Conservation (phyloP, 2,113 vertebrate genomes). For the Semicossyphus pulcher region DNA sequence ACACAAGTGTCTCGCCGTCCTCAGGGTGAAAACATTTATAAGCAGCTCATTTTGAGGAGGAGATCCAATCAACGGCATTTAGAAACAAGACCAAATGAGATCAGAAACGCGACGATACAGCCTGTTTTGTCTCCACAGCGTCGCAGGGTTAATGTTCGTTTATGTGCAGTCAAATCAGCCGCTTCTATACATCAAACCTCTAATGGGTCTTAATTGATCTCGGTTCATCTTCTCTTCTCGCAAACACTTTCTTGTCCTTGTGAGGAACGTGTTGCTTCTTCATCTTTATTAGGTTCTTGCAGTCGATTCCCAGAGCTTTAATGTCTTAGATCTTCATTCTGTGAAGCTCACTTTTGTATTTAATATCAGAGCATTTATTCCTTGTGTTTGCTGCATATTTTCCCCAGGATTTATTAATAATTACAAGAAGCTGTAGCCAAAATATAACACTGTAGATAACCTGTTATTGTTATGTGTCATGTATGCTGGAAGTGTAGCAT, state of each 20-base stretch:
- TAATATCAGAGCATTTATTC: background rate
- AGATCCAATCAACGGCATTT: slow-evolving; percentile 20
- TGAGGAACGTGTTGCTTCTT: background rate
- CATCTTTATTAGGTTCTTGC: background rate
- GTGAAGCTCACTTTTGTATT: background rate
- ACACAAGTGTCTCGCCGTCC: background rate
- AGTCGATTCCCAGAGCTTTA: background rate
- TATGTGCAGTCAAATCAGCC: slow-evolving; percentile 21
- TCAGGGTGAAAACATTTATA: slow-evolving; percentile 16
- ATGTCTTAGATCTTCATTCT: background rate
- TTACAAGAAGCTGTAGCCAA: background rate
- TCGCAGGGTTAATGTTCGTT: background rate
- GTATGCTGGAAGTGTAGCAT: background rate
- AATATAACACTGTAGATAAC: background rate
- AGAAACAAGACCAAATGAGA: slow-evolving; percentile 27
- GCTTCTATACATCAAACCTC: slow-evolving; percentile 18
- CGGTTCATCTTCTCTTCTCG: background rate
- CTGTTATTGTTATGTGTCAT: background rate
- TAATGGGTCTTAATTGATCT: slow-evolving; percentile 18
- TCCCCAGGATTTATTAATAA: background rate
- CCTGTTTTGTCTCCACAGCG: slow-evolving; percentile 4
- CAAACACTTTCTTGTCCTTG: background rate
- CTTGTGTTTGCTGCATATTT: background rate
- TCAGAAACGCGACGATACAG: background rate
- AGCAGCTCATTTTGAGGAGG: slow-evolving; percentile 25